A percentile compares a stretch with the other conserved stretches of the same genome.
Conservation (phyloP, 2,888 invertebrate species). For the Agriopis marginaria region DNA sequence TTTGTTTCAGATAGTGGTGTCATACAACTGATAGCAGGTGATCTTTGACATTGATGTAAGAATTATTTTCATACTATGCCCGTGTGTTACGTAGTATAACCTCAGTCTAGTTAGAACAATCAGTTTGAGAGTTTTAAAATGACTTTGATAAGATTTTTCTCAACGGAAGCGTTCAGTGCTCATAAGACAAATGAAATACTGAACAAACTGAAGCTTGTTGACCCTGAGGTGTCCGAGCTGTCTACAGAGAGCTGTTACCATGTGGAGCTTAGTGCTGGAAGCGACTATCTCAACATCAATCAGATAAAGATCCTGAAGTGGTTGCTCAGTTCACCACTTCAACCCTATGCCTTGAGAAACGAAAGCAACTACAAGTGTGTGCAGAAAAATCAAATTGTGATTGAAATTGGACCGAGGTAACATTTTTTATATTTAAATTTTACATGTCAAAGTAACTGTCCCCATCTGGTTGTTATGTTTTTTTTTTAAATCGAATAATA, state of each 20-base stretch:
- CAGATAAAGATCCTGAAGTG: constrained; percentile 90
- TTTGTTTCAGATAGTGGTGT: constrained; percentile 70
- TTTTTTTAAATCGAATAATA: too few relatives aligned
- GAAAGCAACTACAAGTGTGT: constrained; percentile 79
- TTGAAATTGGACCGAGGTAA: constrained; percentile 96
- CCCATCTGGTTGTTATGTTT: too few relatives aligned
- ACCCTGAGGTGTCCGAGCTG: constrained; percentile 79
- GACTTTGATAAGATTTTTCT: constrained; percentile 87
- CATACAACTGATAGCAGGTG: constrained; percentile 62
- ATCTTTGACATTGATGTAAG: constrained; percentile 83
- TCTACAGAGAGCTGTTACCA: constrained; percentile 94
- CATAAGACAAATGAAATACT: constrained; percentile 87
- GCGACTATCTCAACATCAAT: constrained; percentile 82
- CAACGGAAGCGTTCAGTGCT: constrained; percentile 86
- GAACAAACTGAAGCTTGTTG: constrained; percentile 80
- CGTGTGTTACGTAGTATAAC: constrained; percentile 40
- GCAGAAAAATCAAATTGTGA: constrained; percentile 77
- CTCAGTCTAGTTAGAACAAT: constrained; percentile 55
- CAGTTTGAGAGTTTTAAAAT: constrained; percentile 60
- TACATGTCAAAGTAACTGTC: too few relatives aligned
- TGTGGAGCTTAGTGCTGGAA: constrained; percentile 87
- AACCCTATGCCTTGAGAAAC: constrained; percentile 85
- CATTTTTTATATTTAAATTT: too few relatives aligned
- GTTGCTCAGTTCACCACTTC: constrained; percentile 91
- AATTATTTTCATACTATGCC: constrained; percentile 52